Conservation (phyloP, 2,888 invertebrate species). For the Eumerus sabulonum region DNA sequence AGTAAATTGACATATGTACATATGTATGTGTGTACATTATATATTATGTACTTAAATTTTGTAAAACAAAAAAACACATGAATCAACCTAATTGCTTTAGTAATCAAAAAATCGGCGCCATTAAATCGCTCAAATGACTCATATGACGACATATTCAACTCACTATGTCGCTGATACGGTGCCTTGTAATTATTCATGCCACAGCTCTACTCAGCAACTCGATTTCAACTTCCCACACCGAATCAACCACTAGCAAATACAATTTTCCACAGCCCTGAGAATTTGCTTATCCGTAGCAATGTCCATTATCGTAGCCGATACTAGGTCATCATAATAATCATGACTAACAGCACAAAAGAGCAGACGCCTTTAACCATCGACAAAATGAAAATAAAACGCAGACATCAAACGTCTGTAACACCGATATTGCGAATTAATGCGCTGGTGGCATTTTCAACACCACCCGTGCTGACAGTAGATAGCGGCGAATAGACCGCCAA, state of each 20-base stretch:
- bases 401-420: slow-evolving; percentile 21
- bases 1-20: too few relatives aligned
- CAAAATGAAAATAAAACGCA: not conserved
- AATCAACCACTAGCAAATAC: not conserved
- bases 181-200: too few relatives aligned
- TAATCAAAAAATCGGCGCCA: too few relatives aligned
- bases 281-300: slow-evolving; percentile 38
- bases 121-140: too few relatives aligned
- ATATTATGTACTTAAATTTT: too few relatives aligned
- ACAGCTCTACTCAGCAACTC: not conserved
- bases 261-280: not conserved
- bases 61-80: too few relatives aligned
- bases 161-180: too few relatives aligned
- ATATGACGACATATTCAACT: too few relatives aligned
- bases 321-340: slow-evolving; percentile 40
- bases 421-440: slow-evolving; percentile 45
- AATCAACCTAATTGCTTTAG: too few relatives aligned
- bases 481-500: not conserved
- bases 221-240: slow-evolving; percentile 3
- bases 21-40: too few relatives aligned
- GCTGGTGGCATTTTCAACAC: slow-evolving; percentile 56
- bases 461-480: slow-evolving; percentile 51
- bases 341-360: slow-evolving; percentile 34
- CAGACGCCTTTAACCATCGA: slow-evolving; percentile 23
- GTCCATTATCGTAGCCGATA: slow-evolving; percentile 16